phyloP scores from a whole-genome alignment of 2,888 invertebrate species.

The Tenthredo livida region DNA sequence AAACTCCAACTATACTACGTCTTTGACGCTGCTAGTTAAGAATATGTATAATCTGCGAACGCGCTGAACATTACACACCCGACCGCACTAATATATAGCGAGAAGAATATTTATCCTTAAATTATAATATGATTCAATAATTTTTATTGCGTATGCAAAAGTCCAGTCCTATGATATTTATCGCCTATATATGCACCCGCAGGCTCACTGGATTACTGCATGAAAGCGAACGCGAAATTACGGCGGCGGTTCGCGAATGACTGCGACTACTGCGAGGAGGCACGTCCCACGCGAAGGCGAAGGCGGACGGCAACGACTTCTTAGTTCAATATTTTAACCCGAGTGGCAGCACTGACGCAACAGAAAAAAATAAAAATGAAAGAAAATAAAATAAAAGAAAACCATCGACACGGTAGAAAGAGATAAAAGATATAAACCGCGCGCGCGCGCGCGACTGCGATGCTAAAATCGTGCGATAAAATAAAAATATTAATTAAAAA shows the following conservation, averaged over 20 bases:
- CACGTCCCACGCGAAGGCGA: constrained; percentile 45
- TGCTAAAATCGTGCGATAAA: background rate
- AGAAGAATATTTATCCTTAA: no score
- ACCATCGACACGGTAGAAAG: constrained; percentile 9
- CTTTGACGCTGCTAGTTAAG: background rate
- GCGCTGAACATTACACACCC: constrained; percentile 3
- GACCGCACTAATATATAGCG: background rate
- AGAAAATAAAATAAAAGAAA: background rate
- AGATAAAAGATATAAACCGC: background rate
- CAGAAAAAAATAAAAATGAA: background rate
- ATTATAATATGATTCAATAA: no score
- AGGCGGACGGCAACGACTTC: constrained; percentile 47
- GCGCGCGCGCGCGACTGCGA: background rate
- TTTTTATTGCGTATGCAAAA: background rate
- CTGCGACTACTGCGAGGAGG: constrained; percentile 38
- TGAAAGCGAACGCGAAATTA: constrained; percentile 3
- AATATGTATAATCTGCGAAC: background rate
- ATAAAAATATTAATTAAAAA: background rate
- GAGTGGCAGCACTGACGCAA: constrained; percentile 36
- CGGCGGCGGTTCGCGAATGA: constrained; percentile 46
- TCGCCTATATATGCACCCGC: background rate
- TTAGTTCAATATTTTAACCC: constrained; percentile 35
- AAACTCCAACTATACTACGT: background rate
- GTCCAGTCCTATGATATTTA: background rate
- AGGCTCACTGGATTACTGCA: background rate